phyloP scores from a whole-genome alignment of 2,113 vertebrate genomes.

The Halcyon senegalensis region DNA sequence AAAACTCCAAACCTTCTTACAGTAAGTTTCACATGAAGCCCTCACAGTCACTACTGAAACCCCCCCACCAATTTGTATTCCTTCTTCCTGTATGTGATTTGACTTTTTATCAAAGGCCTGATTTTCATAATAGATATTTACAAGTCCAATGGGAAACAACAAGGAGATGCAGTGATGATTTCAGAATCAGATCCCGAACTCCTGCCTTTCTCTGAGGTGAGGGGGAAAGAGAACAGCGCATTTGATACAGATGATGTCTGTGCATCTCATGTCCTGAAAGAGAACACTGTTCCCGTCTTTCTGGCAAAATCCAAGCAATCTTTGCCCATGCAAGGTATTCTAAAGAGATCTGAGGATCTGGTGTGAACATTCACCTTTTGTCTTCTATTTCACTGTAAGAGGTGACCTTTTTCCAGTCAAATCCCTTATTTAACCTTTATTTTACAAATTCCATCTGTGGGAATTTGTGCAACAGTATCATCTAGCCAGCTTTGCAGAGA shows the following conservation, averaged over 20 bases:
- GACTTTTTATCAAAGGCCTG: background rate
- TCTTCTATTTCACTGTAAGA: background rate
- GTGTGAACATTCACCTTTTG: background rate
- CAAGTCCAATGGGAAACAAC: background rate
- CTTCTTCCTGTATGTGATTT: background rate
- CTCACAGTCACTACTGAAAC: background rate
- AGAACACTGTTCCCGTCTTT: background rate
- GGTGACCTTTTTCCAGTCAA: background rate
- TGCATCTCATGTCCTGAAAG: background rate
- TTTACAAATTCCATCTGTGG: background rate
- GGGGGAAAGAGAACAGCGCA: background rate
- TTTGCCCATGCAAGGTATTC: background rate
- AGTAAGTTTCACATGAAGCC: background rate
- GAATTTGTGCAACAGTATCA: background rate
- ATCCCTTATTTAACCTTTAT: background rate
- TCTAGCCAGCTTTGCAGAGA: background rate
- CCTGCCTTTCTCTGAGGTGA: background rate
- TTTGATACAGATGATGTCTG: background rate
- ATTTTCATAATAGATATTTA: background rate
- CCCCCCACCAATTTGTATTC: background rate
- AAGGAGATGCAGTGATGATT: background rate
- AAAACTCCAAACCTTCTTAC: background rate
- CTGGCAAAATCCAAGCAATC: background rate
- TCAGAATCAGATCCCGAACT: background rate
- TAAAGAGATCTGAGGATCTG: background rate